Evolutionary conservation across 2,888 invertebrate species (phyloP).

Genomic region (Ichneumoninae sp.): DNA sequence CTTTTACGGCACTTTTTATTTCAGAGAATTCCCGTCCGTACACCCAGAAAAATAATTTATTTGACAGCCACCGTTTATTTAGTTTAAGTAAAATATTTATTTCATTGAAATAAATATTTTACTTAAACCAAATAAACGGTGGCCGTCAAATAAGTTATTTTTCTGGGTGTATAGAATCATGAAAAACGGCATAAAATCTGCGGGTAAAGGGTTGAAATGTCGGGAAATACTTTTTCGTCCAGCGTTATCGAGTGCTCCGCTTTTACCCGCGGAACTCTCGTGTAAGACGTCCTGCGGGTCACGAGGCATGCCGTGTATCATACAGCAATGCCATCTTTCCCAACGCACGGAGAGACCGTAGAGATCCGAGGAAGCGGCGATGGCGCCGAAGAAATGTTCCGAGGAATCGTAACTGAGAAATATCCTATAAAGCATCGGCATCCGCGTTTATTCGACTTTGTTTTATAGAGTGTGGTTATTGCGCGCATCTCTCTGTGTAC

Average conservation of each 20-base stretch:
- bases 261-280: neutral
- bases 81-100: too few species aligned
- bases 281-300: constrained; percentile 1
- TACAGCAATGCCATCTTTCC: neutral
- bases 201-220: neutral
- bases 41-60: too few species aligned
- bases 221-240: neutral
- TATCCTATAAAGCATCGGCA: constrained; percentile 20
- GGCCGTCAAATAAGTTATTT: too few species aligned
- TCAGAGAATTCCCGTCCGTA: neutral
- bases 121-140: too few species aligned
- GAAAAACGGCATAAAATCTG: neutral
- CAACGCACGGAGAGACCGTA: neutral
- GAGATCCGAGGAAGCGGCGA: neutral
- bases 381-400: constrained; percentile 11
- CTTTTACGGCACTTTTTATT: neutral
- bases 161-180: neutral
- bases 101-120: too few species aligned
- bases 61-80: too few species aligned
- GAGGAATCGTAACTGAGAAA: constrained; percentile 4
- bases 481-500: neutral
- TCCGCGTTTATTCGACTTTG: constrained; percentile 12
- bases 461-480: constrained; percentile 1
- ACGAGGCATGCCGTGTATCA: neutral
- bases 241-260: neutral